Evolutionary conservation across 2,113 vertebrate genomes (phyloP), one percentile per base, ranked within the genome.

Genomic region (Gila orcuttii): DNA sequence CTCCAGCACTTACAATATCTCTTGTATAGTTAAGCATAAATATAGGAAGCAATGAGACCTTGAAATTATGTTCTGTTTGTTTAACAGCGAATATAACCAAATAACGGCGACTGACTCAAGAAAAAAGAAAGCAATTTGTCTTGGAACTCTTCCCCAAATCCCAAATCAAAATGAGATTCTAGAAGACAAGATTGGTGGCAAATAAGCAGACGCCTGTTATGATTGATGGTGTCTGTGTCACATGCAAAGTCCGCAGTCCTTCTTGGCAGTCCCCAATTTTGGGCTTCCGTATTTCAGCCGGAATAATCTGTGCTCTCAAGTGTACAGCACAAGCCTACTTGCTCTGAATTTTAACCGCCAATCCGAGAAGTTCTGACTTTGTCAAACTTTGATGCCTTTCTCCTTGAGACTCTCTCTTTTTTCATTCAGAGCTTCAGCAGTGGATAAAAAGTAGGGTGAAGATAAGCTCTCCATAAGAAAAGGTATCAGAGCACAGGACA

Each of bases 401-500:
- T 84, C 90, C 86, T 82, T 55, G 77, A n/a, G 60, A 31, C 68
- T 15, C 77, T 86, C 57, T 62, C 74, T 82, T 45, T 83, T 84
- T 45, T 25, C 33, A 60, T 74, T 47, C 33, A 57, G 7, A 57
- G 55, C 55, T 57, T 57, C 55, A 57, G 55, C 19, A 57, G 19
- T 57, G 19, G 55, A 57, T 57, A 23, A 57, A 57, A 57, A 57
- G 55, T 57, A 57, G 55, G 55, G 19, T 23, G 79, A 69, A 88
- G 90, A 92, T 93, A 91, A 92, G 88, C 89, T 62, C 75, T 66
- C 87, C 90, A 87, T 55, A 8, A 15, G 33, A 64, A 86, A 84
- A 78, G 82, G 76, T 66, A 76, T 75, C 87, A 47, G 81, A 89
- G 85, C 79, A 89, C 78, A 57, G 85, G 45, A 71, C 42, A 55